Evolutionary conservation across 2,113 vertebrate genomes (phyloP).

Genomic region (Globicephala melas): DNA sequence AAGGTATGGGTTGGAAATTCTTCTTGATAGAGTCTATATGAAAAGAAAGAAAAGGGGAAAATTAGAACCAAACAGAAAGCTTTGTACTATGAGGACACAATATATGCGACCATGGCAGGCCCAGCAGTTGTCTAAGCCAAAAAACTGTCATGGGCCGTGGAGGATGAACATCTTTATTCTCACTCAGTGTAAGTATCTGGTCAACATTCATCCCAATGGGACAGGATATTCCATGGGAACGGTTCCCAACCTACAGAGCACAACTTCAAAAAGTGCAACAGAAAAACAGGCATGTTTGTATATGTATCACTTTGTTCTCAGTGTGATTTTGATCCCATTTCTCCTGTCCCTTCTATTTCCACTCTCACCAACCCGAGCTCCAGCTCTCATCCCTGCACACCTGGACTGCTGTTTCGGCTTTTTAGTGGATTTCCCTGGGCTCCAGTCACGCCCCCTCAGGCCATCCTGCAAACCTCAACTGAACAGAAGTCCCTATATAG

Average conservation of each 20-base stretch:
- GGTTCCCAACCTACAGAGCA: background rate
- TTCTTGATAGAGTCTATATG: slow-evolving; percentile 83
- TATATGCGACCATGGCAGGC: background rate
- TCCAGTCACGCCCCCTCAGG: background rate
- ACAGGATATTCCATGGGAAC: background rate
- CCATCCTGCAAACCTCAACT: background rate
- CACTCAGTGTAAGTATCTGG: background rate
- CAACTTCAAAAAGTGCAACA: background rate
- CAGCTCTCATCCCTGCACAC: background rate
- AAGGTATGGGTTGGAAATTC: slow-evolving; percentile 86
- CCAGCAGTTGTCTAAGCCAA: background rate
- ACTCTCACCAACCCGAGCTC: no score
- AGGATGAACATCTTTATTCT: background rate
- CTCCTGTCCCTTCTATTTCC: background rate
- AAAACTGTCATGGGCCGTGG: background rate
- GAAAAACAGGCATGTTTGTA: background rate
- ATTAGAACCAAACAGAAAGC: slow-evolving; percentile 42
- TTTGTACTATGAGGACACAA: background rate
- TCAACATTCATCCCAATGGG: background rate
- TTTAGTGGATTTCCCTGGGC: background rate
- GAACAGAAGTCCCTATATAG: background rate
- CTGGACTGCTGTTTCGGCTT: background rate
- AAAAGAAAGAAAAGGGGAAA: background rate
- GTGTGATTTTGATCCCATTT: background rate
- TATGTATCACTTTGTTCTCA: background rate